Evolutionary conservation across 2,113 vertebrate species (phyloP).

Genomic region (Melanerpes aurifrons): DNA sequence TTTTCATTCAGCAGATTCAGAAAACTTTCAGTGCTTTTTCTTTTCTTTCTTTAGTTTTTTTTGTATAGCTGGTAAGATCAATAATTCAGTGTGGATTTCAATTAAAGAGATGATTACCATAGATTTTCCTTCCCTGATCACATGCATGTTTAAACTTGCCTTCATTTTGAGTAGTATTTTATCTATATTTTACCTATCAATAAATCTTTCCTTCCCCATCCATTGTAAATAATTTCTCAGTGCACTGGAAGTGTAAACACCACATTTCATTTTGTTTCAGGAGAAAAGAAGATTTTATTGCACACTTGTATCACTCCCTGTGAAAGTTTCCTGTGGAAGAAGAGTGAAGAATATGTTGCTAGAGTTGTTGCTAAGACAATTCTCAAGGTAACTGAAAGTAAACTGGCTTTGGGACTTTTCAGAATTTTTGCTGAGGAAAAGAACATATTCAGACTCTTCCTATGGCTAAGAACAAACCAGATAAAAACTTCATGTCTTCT

Average conservation of each 20-base stretch:
- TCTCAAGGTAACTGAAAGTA: not conserved
- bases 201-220: not conserved
- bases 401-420: not conserved
- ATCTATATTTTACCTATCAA: conserved; percentile 1
- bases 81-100: conserved; percentile 33
- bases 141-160: conserved; percentile 1
- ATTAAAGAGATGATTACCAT: conserved; percentile 6
- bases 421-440: not conserved
- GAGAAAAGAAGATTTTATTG: conserved; percentile 2
- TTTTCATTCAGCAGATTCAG: not conserved
- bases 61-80: not conserved
- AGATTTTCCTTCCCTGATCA: not conserved
- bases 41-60: not conserved
- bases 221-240: conserved; percentile 6
- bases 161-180: conserved; percentile 29
- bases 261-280: not conserved
- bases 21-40: conserved; percentile 20
- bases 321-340: not conserved
- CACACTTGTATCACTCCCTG: not conserved
- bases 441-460: not conserved
- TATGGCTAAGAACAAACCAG: not conserved
- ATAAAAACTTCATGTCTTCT: not conserved
- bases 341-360: not conserved
- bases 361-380: not conserved
- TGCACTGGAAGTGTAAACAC: not conserved